A percentile compares a stretch with the other conserved stretches of the same genome.
Conservation (phyloP, 2,797 vertebrate genomes). For the Gambelia wislizenii region DNA sequence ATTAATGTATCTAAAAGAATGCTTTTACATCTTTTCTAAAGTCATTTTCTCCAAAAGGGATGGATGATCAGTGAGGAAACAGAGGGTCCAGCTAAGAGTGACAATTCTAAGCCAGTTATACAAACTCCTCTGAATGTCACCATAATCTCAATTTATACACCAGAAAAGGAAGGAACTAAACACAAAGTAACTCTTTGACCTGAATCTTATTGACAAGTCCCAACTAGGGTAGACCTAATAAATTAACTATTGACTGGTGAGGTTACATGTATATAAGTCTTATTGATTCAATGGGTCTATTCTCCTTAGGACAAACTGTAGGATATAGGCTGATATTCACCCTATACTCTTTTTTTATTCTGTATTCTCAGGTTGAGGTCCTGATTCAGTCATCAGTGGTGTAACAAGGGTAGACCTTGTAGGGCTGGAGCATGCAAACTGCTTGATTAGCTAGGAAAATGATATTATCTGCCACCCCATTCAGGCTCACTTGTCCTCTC, state of each 20-base stretch:
- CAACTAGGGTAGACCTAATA: no score
- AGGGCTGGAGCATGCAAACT: neutral
- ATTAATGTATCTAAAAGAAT: conserved; percentile 19
- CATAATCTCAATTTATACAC: neutral
- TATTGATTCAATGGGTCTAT: no score
- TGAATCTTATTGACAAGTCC: no score
- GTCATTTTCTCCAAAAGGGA: neutral
- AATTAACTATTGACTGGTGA: no score
- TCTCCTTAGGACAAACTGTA: no score
- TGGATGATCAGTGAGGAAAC: neutral
- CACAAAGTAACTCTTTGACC: neutral
- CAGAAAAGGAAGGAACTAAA: neutral
- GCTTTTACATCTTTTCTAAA: neutral
- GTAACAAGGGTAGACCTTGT: neutral
- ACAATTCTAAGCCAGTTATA: neutral
- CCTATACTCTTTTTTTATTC: neutral
- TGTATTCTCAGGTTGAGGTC: neutral
- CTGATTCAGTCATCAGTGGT: neutral
- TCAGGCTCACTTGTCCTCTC: neutral
- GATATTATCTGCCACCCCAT: neutral
- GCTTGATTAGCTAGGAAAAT: neutral
- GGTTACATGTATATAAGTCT: no score
- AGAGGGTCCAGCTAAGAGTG: no score
- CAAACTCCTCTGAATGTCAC: neutral
- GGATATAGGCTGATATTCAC: neutral